Evolutionary conservation across 1,140 invertebrate genomes (phyloP).

Genomic region (Drosophila athabasca): DNA sequence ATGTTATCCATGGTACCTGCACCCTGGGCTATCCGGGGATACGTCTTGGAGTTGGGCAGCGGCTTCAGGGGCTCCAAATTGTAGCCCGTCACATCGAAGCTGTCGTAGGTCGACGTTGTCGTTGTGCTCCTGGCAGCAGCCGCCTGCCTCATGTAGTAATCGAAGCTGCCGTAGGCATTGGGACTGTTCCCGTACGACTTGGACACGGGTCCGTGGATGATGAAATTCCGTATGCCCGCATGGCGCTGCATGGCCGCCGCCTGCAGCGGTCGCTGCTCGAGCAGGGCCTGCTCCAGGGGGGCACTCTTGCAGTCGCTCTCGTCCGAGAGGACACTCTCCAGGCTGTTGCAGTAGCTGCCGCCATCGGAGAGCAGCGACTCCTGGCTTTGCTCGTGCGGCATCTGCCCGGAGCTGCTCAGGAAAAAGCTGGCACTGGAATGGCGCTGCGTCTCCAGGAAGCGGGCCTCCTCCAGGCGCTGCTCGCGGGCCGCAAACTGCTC

Average conservation of each 20-base stretch:
- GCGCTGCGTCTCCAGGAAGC: constrained; percentile 84
- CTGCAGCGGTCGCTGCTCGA: constrained; percentile 74
- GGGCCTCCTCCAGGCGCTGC: constrained; percentile 69
- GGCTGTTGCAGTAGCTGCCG: constrained; percentile 88
- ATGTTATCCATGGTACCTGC: constrained; percentile 64
- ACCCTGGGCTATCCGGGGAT: constrained; percentile 60
- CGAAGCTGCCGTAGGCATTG: constrained; percentile 84
- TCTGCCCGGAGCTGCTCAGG: constrained; percentile 84
- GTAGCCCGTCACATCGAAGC: constrained; percentile 79
- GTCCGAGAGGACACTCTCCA: constrained; percentile 91
- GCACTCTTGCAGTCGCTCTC: constrained; percentile 91
- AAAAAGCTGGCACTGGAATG: constrained; percentile 88
- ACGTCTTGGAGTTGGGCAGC: constrained; percentile 75
- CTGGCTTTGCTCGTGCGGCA: constrained; percentile 85
- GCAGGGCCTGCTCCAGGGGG: constrained; percentile 89
- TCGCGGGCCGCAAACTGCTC: constrained; percentile 63
- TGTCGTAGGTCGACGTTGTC: constrained; percentile 57
- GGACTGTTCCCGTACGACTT: constrained; percentile 87
- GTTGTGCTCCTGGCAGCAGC: constrained; percentile 24
- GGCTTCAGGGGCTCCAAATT: constrained; percentile 67
- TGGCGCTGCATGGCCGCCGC: constrained; percentile 59
- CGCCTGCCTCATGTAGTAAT: constrained; percentile 80
- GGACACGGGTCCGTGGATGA: constrained; percentile 82
- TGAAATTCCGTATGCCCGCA: constrained; percentile 76
- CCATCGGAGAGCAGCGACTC: constrained; percentile 90